Evolutionary conservation across 2,113 vertebrate genomes (phyloP).

Genomic region (Egretta garzetta): DNA sequence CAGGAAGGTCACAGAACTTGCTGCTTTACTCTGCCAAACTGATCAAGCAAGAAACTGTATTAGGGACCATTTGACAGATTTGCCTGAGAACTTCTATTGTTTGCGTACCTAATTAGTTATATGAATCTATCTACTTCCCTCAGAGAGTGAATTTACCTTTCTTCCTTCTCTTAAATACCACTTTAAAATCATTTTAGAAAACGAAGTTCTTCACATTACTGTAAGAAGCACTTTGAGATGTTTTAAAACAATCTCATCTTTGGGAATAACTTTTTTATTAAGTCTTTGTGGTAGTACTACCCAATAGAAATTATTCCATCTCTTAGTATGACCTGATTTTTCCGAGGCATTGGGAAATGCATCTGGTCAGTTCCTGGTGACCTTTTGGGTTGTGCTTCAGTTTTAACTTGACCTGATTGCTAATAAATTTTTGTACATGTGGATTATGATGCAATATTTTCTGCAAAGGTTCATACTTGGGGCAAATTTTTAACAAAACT

Average conservation of each 20-base stretch:
- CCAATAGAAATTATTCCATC: not conserved
- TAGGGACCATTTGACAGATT: not conserved
- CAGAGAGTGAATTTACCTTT: not conserved
- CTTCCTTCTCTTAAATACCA: not conserved
- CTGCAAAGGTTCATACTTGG: not conserved
- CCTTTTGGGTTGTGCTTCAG: not conserved
- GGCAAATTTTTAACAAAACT: not conserved
- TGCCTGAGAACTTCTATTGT: not conserved
- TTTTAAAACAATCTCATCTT: not conserved
- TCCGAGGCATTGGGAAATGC: not conserved
- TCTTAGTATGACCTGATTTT: not conserved
- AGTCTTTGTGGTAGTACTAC: not conserved
- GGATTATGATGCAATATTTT: not conserved
- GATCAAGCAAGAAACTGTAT: not conserved
- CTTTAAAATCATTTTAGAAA: not conserved
- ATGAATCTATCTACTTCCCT: not conserved
- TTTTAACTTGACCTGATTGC: not conserved
- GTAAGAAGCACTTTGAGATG: not conserved
- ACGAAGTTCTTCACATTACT: not conserved
- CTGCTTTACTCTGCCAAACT: not conserved
- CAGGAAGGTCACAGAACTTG: not conserved
- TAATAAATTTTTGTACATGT: not conserved
- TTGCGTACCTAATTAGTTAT: not conserved
- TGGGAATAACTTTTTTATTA: not conserved
- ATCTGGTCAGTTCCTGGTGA: not conserved